A percentile compares a stretch with the other conserved stretches of the same genome.
Conservation (phyloP, 1,140 invertebrate species). For the Rhysida immarginata region DNA sequence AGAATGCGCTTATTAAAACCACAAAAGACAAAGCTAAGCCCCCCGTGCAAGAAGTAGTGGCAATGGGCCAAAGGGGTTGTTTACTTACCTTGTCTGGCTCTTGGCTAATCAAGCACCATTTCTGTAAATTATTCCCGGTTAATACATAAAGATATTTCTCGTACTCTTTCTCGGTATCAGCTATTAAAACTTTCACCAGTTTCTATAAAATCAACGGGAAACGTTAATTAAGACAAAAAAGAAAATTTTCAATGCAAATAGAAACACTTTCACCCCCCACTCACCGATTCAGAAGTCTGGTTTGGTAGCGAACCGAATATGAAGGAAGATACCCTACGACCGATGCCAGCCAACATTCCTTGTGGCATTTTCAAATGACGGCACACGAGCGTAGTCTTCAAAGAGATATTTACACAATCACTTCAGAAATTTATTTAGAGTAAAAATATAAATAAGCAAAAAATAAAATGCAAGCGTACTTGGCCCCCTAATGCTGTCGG, state of each 20-base stretch:
- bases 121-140: constrained; percentile 48
- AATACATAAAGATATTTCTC: constrained; percentile 44
- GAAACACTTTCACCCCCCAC: constrained; percentile 15
- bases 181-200: constrained; percentile 38
- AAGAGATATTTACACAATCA: constrained; percentile 2
- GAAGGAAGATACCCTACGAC: constrained; percentile 63
- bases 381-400: constrained; percentile 41
- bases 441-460: no score
- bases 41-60: no score
- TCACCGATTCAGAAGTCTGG: constrained; percentile 59
- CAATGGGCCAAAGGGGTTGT: no score
- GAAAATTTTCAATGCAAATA: background rate
- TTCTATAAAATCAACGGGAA: constrained; percentile 39
- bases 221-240: background rate
- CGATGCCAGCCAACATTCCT: constrained; percentile 74
- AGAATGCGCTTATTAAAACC: no score
- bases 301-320: constrained; percentile 62
- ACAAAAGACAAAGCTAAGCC: no score
- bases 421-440: background rate
- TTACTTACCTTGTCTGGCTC: constrained; percentile 30
- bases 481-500: constrained; percentile 35
- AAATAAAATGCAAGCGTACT: background rate
- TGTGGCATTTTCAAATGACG: constrained; percentile 55
- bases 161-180: constrained; percentile 21
- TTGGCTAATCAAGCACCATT: constrained; percentile 42